phyloP scores from a whole-genome alignment of 1,140 invertebrate genomes.

The Yoshiicerus persimilis region DNA sequence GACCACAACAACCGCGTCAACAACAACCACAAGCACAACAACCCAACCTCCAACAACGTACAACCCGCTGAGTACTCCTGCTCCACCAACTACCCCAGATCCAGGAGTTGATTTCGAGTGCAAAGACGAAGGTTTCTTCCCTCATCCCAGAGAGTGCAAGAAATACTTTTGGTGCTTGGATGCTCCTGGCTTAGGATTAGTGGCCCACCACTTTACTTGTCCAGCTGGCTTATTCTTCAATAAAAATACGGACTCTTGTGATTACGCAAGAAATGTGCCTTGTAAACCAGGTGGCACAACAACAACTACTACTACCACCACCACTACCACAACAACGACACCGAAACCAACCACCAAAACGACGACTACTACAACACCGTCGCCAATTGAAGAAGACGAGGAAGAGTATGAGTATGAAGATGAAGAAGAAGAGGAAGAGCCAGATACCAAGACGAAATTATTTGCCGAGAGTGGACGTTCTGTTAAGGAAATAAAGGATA shows the following conservation, averaged over 20 bases:
- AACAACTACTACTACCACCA: slow-evolving; percentile 58
- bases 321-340: slow-evolving; percentile 59
- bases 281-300: slow-evolving; percentile 62
- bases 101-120: slow-evolving; percentile 85
- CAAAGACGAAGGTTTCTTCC: slow-evolving; percentile 89
- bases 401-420: slow-evolving; percentile 57
- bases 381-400: slow-evolving; percentile 51
- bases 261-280: slow-evolving; percentile 83
- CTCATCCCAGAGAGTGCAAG: slow-evolving; percentile 88
- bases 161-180: slow-evolving; percentile 95
- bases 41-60: slow-evolving; percentile 52
- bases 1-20: slow-evolving; percentile 49
- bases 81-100: slow-evolving; percentile 85
- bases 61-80: slow-evolving; percentile 66
- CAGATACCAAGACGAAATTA: slow-evolving; percentile 51
- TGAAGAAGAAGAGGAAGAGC: slow-evolving; percentile 67
- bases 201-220: slow-evolving; percentile 91
- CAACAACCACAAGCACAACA: slow-evolving; percentile 54
- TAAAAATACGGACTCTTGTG: slow-evolving; percentile 86
- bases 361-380: slow-evolving; percentile 47
- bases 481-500: slow-evolving; percentile 70
- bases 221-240: slow-evolving; percentile 85
- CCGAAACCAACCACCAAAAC: slow-evolving; percentile 55
- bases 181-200: slow-evolving; percentile 81
- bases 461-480: slow-evolving; percentile 39